Evolutionary conservation across 1,140 invertebrate species (phyloP).

Genomic region (Scaptomyza graminum): DNA sequence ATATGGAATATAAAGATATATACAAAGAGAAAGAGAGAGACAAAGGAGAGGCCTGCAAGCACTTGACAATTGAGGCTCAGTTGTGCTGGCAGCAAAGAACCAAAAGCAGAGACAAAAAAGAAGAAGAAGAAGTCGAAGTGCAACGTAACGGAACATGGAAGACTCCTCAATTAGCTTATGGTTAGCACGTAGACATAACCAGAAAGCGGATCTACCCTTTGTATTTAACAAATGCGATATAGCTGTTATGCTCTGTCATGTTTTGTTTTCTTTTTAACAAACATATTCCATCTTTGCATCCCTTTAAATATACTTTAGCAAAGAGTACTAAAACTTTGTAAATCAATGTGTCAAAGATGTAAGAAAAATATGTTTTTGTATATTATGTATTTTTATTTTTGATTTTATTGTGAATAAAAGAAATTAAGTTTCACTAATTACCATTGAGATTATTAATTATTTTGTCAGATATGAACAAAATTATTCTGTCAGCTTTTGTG

Average conservation of each 20-base stretch:
- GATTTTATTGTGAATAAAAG: no score
- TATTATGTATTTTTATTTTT: no score
- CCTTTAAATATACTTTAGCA: background rate
- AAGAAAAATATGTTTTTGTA: no score
- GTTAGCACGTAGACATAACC: slow-evolving; percentile 12
- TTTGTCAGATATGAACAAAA: no score
- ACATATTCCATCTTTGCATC: background rate
- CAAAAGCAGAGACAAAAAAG: no score
- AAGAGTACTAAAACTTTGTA: background rate
- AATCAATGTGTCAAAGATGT: no score
- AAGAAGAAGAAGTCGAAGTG: background rate
- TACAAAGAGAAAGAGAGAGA: background rate
- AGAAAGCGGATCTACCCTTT: slow-evolving; percentile 32
- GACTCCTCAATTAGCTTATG: slow-evolving; percentile 64
- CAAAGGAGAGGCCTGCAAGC: slow-evolving; percentile 1
- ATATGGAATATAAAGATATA: slow-evolving; percentile 17
- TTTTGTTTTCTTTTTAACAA: background rate
- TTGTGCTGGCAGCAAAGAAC: slow-evolving; percentile 29
- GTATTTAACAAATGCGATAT: slow-evolving; percentile 37
- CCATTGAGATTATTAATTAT: no score
- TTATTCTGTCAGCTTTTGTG: no score
- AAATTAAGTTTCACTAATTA: no score
- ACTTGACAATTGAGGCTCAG: slow-evolving; percentile 34
- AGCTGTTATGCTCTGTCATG: slow-evolving; percentile 2
- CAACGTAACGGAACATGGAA: slow-evolving; percentile 16